Evolutionary conservation across 2,113 vertebrate genomes (phyloP).

Genomic region (Microcebus tavaratra): DNA sequence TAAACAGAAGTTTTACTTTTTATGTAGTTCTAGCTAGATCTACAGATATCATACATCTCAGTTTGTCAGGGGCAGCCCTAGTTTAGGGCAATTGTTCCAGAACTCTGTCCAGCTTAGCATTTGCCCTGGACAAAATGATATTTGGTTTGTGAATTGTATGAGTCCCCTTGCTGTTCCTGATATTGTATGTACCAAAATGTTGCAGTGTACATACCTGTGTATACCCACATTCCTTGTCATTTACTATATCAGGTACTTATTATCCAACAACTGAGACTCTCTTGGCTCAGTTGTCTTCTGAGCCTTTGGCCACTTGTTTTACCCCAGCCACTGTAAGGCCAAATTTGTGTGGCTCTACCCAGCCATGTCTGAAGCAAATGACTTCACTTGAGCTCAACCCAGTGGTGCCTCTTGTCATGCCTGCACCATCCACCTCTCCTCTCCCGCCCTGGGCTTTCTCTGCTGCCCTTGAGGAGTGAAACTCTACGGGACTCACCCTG

Average conservation of each 20-base stretch:
- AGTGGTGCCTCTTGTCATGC: background rate
- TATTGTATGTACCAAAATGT: background rate
- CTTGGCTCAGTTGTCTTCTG: background rate
- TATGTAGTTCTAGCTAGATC: background rate
- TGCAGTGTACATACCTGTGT: background rate
- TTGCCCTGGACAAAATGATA: background rate
- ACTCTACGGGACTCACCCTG: background rate
- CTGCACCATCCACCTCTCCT: too few species aligned
- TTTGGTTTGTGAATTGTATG: background rate
- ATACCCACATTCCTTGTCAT: background rate
- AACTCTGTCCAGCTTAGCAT: background rate
- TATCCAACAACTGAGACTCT: background rate
- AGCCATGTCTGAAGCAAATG: background rate
- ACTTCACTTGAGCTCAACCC: background rate
- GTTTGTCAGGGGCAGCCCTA: background rate
- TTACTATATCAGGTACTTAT: background rate
- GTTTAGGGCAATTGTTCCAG: background rate
- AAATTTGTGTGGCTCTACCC: background rate
- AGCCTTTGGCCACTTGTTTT: background rate
- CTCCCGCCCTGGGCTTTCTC: background rate
- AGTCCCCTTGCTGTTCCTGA: background rate
- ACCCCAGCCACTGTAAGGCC: background rate
- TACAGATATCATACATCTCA: background rate
- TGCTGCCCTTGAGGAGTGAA: background rate
- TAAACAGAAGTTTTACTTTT: background rate